Percentiles rank a stretch among this genome's conserved stretches.
Conservation (phyloP, 1,140 invertebrate species). For the Micrasema longulum region DNA sequence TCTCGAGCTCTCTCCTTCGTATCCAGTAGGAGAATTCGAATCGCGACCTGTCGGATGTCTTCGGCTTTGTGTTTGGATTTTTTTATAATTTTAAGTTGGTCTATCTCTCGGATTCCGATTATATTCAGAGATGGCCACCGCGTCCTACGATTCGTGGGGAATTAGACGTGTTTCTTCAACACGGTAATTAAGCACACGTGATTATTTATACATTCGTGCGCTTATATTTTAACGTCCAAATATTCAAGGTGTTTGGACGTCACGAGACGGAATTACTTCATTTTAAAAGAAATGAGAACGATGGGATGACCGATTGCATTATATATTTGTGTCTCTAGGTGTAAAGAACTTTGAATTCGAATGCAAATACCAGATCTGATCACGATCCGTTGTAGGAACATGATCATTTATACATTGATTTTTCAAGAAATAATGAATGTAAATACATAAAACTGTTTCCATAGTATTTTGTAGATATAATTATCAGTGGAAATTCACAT, state of each 20-base stretch:
- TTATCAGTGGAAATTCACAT: too few relatives aligned
- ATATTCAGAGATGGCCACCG: constrained; percentile 20
- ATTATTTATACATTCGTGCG: constrained; percentile 24
- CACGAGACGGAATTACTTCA: constrained; percentile 14
- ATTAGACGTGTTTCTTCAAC: constrained; percentile 31
- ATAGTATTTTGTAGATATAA: too few relatives aligned
- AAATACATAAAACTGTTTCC: too few relatives aligned
- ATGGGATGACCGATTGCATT: constrained; percentile 8
- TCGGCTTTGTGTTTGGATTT: constrained; percentile 28
- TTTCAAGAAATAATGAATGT: too few relatives aligned
- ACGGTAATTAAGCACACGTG: constrained; percentile 35
- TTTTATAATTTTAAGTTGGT: constrained; percentile 8
- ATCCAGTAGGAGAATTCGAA: constrained; percentile 28
- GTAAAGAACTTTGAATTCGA: too few relatives aligned
- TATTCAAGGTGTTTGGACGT: constrained; percentile 17
- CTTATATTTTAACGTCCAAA: constrained; percentile 18
- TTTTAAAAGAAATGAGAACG: constrained; percentile 15
- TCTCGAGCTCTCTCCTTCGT: constrained; percentile 16
- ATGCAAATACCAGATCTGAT: too few relatives aligned
- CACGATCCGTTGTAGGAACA: too few relatives aligned
- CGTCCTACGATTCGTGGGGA: constrained; percentile 16
- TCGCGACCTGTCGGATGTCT: constrained; percentile 16
- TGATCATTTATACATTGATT: too few relatives aligned
- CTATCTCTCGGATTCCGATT: constrained; percentile 18
- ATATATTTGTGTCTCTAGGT: too few relatives aligned